Base-by-base conservation (phyloP, 2,113 vertebrate genomes). In the Oncorhynchus kisutch region DNA sequence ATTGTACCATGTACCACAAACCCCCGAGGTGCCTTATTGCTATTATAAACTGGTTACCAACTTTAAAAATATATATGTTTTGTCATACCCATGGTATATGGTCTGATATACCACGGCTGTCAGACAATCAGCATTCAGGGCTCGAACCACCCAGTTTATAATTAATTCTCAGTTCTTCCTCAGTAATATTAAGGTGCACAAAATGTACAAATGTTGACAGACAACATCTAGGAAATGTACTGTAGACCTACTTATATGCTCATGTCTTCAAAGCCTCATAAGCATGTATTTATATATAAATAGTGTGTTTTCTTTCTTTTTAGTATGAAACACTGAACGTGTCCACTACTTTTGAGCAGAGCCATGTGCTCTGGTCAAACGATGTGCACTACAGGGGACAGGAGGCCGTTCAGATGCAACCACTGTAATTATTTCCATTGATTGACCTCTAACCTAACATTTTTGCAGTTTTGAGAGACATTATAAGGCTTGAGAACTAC, bases 241-340 rank as follows among this genome's bases (percentile, higher is more conserved):
- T 22, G 20, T 25, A 64, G 20, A 11, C 24, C 24, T 49, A 84
- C 77, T 85, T 68, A 45, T 12, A 11, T 45, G 64, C 39, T 59
- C 78, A 65, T 77, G 73, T 86, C 82, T 70, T 54, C 71, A 45
- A 70, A 4, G 24, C 77, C 80, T 87, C 86, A 85, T 74, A 78
- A 84, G 85, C 89, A 91, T 87, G 89, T 71, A 68, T 88, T 88
- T 73, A 1, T 79, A 72, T 82, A 73, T 81, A 78, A 11, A 16
- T 22, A 29, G 24, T 54, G 39, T 45, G 29, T 71, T 72, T 70
- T 75, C 20, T 54, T 60, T n/a, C 81, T 71, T 83, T 12, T 75
- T 81, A 81, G 77, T 83, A 79, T 74, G 73, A 76, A 81, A 67
- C 81, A 82, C 73, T 78, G 78, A 82, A 54, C 5, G 51, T 54